Evolutionary conservation across 2,888 invertebrate species (phyloP).

Genomic region (Hemicrepidius hirtus): DNA sequence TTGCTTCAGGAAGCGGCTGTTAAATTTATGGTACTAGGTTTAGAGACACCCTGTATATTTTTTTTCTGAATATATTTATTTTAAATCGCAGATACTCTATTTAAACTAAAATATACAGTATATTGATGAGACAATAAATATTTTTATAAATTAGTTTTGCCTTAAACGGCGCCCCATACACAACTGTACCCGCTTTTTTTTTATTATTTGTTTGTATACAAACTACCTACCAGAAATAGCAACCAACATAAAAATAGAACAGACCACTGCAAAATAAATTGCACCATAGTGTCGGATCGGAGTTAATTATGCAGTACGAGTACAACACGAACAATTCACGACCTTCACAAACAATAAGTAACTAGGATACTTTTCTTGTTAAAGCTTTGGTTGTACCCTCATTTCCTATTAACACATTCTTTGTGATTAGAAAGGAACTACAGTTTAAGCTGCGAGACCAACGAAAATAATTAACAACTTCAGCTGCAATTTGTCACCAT

Average conservation of each 20-base stretch:
- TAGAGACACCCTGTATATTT: too few species aligned
- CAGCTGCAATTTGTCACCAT: neutral
- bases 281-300: neutral
- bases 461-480: conserved; percentile 6
- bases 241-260: neutral
- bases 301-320: neutral
- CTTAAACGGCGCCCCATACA: too few species aligned
- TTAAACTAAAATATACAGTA: too few species aligned
- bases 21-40: too few species aligned
- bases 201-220: too few species aligned
- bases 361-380: neutral
- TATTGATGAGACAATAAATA: too few species aligned
- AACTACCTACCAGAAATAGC: too few species aligned
- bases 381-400: neutral
- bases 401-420: conserved; percentile 1
- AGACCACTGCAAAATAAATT: neutral
- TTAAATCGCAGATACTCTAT: too few species aligned
- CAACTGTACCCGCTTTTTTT: too few species aligned
- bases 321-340: conserved; percentile 2
- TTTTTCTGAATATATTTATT: too few species aligned
- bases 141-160: too few species aligned
- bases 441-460: neutral
- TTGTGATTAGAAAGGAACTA: neutral
- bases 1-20: too few species aligned
- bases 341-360: conserved; percentile 9